Conservation (phyloP, 2,113 vertebrate genomes). For the Platichthys flesus region DNA sequence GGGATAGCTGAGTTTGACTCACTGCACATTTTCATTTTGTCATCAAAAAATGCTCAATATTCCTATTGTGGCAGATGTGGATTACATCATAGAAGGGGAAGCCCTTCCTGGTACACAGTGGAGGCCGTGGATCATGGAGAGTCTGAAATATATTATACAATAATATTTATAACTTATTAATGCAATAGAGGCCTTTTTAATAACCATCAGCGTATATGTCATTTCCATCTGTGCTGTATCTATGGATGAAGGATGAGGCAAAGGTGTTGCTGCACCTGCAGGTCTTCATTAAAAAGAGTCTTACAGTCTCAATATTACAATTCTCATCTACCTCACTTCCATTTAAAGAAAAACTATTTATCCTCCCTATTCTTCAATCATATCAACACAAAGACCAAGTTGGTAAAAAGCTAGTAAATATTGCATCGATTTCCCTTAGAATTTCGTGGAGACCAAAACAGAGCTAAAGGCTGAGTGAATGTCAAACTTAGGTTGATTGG, state of each 20-base stretch:
- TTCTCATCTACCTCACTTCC: background rate
- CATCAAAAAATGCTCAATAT: background rate
- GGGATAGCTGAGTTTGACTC: background rate
- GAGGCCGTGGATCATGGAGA: background rate
- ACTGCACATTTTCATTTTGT: background rate
- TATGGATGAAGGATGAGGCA: background rate
- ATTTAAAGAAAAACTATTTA: background rate
- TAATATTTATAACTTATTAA: background rate
- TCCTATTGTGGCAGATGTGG: slow-evolving; percentile 12
- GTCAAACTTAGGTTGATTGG: too few species aligned
- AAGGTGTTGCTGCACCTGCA: background rate
- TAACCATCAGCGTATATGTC: background rate
- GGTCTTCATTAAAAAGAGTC: background rate
- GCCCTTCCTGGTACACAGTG: slow-evolving; percentile 6
- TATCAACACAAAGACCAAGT: too few species aligned
- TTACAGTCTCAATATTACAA: too few species aligned
- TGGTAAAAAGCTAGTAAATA: too few species aligned
- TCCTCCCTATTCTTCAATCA: too few species aligned
- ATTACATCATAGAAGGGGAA: slow-evolving; percentile 20
- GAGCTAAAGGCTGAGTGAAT: background rate
- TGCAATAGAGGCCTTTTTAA: background rate
- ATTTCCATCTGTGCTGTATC: background rate
- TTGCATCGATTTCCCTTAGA: background rate
- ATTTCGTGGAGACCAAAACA: background rate
- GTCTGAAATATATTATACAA: background rate